A percentile compares a stretch with the other conserved stretches of the same genome.
Evolutionary conservation across 2,888 invertebrate species (phyloP).

Genomic region (Nycteola revayana): DNA sequence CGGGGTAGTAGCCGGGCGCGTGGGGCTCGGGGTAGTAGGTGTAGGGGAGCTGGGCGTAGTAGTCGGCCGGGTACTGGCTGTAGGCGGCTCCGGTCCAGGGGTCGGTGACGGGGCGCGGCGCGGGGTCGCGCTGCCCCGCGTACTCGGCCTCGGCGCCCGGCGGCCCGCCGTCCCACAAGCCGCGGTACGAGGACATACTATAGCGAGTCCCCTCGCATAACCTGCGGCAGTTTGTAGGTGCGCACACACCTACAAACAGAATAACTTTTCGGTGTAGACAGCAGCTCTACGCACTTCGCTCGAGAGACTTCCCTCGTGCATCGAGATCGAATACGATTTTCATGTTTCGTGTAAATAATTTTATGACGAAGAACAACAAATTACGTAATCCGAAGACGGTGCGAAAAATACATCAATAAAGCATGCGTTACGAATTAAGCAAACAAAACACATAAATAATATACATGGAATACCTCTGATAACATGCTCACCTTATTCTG

Average conservation of each 20-base stretch:
- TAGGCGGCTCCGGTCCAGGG: slow-evolving; percentile 76
- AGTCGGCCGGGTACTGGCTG: slow-evolving; percentile 56
- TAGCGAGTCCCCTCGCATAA: slow-evolving; percentile 72
- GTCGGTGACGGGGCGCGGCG: slow-evolving; percentile 50
- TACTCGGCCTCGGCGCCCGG: slow-evolving; percentile 79
- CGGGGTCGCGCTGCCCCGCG: slow-evolving; percentile 59
- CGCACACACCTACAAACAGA: slow-evolving; percentile 86
- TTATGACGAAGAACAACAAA: slow-evolving; percentile 70
- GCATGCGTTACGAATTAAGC: slow-evolving; percentile 52
- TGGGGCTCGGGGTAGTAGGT: slow-evolving; percentile 47
- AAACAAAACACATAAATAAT: slow-evolving; percentile 32
- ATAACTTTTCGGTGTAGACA: slow-evolving; percentile 85
- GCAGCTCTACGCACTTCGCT: slow-evolving; percentile 67
- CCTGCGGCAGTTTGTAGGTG: slow-evolving; percentile 82
- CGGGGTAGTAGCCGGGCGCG: slow-evolving; percentile 34
- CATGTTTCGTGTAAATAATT: slow-evolving; percentile 60
- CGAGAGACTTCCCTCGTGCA: slow-evolving; percentile 57
- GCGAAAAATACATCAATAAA: slow-evolving; percentile 42
- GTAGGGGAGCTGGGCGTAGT: slow-evolving; percentile 63
- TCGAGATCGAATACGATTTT: slow-evolving; percentile 44
- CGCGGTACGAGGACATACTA: slow-evolving; percentile 77
- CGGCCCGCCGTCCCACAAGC: slow-evolving; percentile 79
- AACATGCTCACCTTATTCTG: slow-evolving; percentile 65
- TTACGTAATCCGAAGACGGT: slow-evolving; percentile 71
- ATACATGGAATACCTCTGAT: slow-evolving; percentile 51